Evolutionary conservation across 2,113 vertebrate genomes (phyloP).

Genomic region (Phyllostomus discolor): DNA sequence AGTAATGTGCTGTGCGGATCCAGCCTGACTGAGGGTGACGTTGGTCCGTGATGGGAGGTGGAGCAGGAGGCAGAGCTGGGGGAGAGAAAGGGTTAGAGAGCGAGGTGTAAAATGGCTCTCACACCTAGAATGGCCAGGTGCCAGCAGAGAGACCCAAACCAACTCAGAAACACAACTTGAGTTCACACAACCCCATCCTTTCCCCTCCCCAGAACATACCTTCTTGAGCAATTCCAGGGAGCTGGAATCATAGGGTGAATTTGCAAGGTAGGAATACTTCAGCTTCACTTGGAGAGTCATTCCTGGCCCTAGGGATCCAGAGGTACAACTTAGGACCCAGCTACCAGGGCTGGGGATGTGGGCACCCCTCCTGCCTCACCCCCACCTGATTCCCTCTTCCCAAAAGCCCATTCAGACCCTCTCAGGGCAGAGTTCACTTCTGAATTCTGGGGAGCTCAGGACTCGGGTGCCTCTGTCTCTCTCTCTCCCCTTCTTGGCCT

Average conservation of each 20-base stretch:
- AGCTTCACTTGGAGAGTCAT: conserved; percentile 49
- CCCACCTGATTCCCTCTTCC: not conserved
- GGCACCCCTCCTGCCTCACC: fast-evolving
- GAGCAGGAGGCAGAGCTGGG: conserved; percentile 63
- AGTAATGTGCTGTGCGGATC: not conserved
- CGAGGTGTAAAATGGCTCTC: not conserved
- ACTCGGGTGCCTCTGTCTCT: not conserved
- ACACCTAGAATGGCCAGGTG: not conserved
- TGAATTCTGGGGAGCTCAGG: not conserved
- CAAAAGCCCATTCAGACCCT: not conserved
- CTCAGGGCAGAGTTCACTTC: not conserved
- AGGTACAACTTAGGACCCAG: not conserved
- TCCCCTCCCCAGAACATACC: conserved; percentile 30
- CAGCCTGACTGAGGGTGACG: not conserved
- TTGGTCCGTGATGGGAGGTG: conserved; percentile 50
- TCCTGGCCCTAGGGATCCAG: conserved; percentile 20
- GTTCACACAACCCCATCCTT: not conserved
- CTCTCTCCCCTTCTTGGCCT: not conserved
- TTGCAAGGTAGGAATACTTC: not conserved
- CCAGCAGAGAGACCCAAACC: not conserved
- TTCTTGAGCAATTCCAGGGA: not conserved
- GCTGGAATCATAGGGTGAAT: not conserved
- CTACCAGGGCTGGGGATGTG: fast-evolving
- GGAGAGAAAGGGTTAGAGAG: not conserved
- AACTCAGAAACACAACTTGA: not conserved